These are phyloP conservation scores for Microplitis deprimator DNA, from an alignment of 2,888 invertebrate species.

Conservation along the genomic window DNA sequence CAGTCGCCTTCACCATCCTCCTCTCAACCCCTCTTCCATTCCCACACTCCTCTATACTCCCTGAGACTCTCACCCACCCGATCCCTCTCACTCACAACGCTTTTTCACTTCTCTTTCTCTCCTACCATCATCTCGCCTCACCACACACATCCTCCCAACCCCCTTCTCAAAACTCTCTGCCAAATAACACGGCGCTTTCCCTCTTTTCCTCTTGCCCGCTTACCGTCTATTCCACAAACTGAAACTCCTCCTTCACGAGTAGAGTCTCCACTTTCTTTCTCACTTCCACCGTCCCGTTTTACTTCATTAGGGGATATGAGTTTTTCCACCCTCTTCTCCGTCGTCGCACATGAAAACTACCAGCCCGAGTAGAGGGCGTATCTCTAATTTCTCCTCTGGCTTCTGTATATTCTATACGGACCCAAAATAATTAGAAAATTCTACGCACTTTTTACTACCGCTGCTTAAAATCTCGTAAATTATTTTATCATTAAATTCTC, in stretches of 20 bases:
- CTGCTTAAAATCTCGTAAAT: background rate
- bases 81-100: slow-evolving; percentile 28
- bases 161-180: slow-evolving; percentile 27
- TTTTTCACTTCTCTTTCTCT: slow-evolving; percentile 40
- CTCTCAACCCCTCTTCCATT: slow-evolving; percentile 19
- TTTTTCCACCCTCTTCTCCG: slow-evolving; percentile 56
- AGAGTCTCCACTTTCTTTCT: slow-evolving; percentile 22
- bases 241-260: slow-evolving; percentile 15
- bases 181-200: slow-evolving; percentile 28
- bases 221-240: slow-evolving; percentile 23
- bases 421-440: slow-evolving; percentile 19
- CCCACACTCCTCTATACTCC: slow-evolving; percentile 29
- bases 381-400: slow-evolving; percentile 32
- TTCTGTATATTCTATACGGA: slow-evolving; percentile 25
- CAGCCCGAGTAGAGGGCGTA: slow-evolving; percentile 45
- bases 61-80: slow-evolving; percentile 32
- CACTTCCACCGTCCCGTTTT: slow-evolving; percentile 56
- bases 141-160: background rate
- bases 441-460: background rate
- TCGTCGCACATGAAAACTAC: slow-evolving; percentile 40
- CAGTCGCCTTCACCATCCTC: slow-evolving; percentile 33
- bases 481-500: background rate
- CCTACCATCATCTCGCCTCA: slow-evolving; percentile 17
- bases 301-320: slow-evolving; percentile 65
- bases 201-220: slow-evolving; percentile 38